Percentiles rank a stretch among this genome's conserved stretches.
These are phyloP conservation scores for Dromius quadrimaculatus DNA, from an alignment of 2,888 invertebrate genomes.

Conservation along the genomic window DNA sequence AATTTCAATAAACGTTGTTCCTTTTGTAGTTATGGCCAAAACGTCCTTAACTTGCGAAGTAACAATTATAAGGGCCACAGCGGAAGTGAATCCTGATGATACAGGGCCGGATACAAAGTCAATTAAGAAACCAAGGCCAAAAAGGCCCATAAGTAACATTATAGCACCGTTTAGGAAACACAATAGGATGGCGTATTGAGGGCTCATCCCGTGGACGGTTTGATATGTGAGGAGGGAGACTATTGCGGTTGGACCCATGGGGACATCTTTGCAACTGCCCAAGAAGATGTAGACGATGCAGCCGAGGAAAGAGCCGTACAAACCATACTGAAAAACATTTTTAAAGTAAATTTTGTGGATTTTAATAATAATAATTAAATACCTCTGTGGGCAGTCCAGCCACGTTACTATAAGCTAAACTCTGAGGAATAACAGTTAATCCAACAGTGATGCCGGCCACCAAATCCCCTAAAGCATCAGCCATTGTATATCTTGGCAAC, in stretches of 20 bases:
- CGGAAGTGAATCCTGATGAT: slow-evolving; percentile 90
- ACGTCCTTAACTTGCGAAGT: slow-evolving; percentile 90
- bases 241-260: slow-evolving; percentile 93
- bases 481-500: slow-evolving; percentile 81
- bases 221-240: slow-evolving; percentile 88
- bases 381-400: slow-evolving; percentile 81
- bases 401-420: slow-evolving; percentile 84
- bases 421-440: slow-evolving; percentile 93
- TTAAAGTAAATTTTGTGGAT: background rate
- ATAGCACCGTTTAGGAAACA: slow-evolving; percentile 81
- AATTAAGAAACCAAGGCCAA: slow-evolving; percentile 86
- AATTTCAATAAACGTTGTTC: slow-evolving; percentile 82
- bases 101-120: slow-evolving; percentile 93
- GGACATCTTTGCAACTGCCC: slow-evolving; percentile 93
- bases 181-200: slow-evolving; percentile 80
- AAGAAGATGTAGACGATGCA: slow-evolving; percentile 91
- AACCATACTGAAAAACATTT: slow-evolving; percentile 77
- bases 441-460: slow-evolving; percentile 94
- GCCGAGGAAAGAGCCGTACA: slow-evolving; percentile 94
- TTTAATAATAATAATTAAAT: slow-evolving; percentile 56
- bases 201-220: slow-evolving; percentile 74
- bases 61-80: slow-evolving; percentile 88
- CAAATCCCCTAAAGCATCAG: slow-evolving; percentile 84
- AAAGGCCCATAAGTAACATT: slow-evolving; percentile 83
- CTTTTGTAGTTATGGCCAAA: slow-evolving; percentile 78